These are phyloP conservation scores for Drosophila tanythrix DNA, from an alignment of 2,888 invertebrate genomes.

Conservation along the genomic window DNA sequence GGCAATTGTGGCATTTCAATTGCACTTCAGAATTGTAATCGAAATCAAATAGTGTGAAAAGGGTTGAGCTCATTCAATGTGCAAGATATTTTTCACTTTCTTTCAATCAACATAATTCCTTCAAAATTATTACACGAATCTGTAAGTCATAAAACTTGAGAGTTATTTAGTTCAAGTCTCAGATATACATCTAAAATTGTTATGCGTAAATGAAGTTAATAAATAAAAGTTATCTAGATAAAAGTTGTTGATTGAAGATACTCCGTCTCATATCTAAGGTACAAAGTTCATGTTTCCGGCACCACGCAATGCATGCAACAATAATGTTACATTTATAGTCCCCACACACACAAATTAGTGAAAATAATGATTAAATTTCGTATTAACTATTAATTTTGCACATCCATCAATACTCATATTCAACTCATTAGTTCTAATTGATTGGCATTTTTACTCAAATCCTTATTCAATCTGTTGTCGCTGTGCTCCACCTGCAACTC, in stretches of 20 bases:
- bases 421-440: slow-evolving; percentile 9
- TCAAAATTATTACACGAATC: background rate
- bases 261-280: background rate
- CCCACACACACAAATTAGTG: background rate
- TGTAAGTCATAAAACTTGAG: background rate
- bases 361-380: background rate
- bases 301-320: background rate
- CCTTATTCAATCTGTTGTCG: slow-evolving; percentile 7
- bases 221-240: background rate
- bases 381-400: background rate
- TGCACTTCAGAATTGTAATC: slow-evolving; percentile 12
- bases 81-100: background rate
- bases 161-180: background rate
- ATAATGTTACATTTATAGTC: background rate
- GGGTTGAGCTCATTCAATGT: background rate
- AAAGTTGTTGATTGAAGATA: background rate
- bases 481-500: background rate
- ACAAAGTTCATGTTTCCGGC: too few species aligned
- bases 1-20: slow-evolving; percentile 30
- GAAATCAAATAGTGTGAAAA: background rate
- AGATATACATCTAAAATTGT: background rate
- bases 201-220: background rate
- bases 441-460: background rate
- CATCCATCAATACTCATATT: background rate
- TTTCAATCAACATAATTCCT: background rate